These are phyloP conservation scores for Physeter macrocephalus DNA, from an alignment of 2,113 vertebrate genomes.

Conservation along the genomic window DNA sequence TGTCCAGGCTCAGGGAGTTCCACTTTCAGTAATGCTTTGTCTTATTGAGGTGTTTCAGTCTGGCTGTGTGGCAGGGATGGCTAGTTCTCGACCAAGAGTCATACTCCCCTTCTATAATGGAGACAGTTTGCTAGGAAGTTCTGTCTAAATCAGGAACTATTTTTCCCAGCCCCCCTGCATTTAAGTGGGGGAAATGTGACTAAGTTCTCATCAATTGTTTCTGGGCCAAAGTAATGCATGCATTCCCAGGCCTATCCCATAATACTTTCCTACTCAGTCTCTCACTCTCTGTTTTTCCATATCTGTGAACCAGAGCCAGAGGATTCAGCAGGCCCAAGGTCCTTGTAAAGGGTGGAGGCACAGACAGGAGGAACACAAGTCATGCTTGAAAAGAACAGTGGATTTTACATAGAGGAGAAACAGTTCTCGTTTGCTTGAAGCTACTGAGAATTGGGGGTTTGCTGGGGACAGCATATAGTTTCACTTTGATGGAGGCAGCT, in stretches of 20 bases:
- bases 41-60: neutral
- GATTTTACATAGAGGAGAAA: neutral
- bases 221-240: neutral
- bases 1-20: neutral
- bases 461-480: neutral
- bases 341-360: neutral
- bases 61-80: neutral
- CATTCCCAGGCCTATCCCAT: neutral
- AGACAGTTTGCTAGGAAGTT: neutral
- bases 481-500: neutral
- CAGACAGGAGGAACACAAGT: neutral
- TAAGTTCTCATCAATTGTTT: neutral
- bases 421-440: neutral
- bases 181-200: neutral
- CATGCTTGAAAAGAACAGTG: neutral
- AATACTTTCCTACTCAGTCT: neutral
- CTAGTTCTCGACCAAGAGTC: neutral
- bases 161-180: neutral
- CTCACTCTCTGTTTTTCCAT: neutral
- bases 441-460: neutral
- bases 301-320: neutral
- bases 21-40: neutral
- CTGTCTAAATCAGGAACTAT: neutral
- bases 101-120: neutral
- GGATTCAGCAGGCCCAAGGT: neutral